A percentile compares a stretch with the other conserved stretches of the same genome.
Evolutionary conservation across 1,140 invertebrate genomes (phyloP).

Genomic region (Dryas iulia): DNA sequence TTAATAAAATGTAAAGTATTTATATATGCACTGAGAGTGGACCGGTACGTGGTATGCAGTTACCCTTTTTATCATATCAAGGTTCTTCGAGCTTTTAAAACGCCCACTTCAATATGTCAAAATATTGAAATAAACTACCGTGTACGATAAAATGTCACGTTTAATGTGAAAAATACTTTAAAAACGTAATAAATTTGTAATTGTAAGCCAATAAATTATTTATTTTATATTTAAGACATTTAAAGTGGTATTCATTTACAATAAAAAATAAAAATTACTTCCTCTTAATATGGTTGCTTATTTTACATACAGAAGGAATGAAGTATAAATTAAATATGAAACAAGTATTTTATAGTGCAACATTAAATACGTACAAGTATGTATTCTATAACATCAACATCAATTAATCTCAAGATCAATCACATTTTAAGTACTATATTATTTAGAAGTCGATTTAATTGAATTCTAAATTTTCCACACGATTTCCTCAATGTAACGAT

Average conservation of each 20-base stretch:
- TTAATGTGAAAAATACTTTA: neutral
- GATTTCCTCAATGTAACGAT: too few relatives aligned
- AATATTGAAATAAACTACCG: conserved; percentile 3
- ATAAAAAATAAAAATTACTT: neutral
- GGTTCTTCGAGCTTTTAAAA: conserved; percentile 14
- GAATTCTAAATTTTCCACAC: too few relatives aligned
- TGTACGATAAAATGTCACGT: neutral
- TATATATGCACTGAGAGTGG: neutral
- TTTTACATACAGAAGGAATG: too few relatives aligned
- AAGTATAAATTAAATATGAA: too few relatives aligned
- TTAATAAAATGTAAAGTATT: neutral
- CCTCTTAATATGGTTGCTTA: neutral
- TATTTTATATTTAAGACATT: neutral
- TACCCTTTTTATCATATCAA: conserved; percentile 22
- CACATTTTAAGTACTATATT: neutral
- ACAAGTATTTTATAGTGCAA: neutral
- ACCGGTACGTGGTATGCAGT: conserved; percentile 12
- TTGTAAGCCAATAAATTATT: neutral
- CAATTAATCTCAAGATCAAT: neutral
- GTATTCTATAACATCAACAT: neutral
- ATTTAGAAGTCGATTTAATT: neutral
- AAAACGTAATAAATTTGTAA: neutral
- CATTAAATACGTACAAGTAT: neutral
- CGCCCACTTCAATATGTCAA: conserved; percentile 7
- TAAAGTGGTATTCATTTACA: neutral